phyloP scores from a whole-genome alignment of 1,140 invertebrate species.

The Drosophila tani region DNA sequence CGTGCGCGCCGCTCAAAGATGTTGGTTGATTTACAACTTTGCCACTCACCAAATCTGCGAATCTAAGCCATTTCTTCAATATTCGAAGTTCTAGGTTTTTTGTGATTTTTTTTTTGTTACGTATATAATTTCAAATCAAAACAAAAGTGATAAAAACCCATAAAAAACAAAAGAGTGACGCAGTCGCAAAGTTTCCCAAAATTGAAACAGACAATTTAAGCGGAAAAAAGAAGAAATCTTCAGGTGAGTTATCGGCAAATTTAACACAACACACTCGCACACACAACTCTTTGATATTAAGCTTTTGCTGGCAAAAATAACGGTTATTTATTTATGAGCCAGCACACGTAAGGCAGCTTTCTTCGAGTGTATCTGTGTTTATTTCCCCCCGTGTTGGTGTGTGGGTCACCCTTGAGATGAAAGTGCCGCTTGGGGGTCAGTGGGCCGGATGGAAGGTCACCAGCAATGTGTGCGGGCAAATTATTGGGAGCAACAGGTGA shows the following conservation, averaged over 20 bases:
- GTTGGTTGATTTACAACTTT: constrained; percentile 59
- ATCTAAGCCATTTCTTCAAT: constrained; percentile 14
- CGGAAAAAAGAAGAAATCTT: background rate
- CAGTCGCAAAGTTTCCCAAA: background rate
- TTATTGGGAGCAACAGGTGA: constrained; percentile 19
- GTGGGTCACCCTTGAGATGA: constrained; percentile 39
- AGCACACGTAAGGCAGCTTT: constrained; percentile 8
- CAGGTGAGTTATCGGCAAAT: constrained; percentile 31
- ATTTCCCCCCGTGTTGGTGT: background rate
- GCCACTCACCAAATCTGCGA: constrained; percentile 22
- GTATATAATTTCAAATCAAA: constrained; percentile 6
- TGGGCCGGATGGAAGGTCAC: constrained; percentile 40
- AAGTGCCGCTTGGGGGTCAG: constrained; percentile 39
- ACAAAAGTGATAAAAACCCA: constrained; percentile 1
- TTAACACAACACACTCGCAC: background rate
- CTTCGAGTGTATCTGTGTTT: constrained; percentile 3
- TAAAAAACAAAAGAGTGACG: background rate
- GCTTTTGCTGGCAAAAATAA: constrained; percentile 12
- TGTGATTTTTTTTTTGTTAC: constrained; percentile 17
- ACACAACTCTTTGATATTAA: background rate
- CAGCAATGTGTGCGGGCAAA: constrained; percentile 1
- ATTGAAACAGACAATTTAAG: background rate
- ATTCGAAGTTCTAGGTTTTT: background rate
- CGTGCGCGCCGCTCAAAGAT: constrained; percentile 64
- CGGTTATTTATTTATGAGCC: constrained; percentile 9